Evolutionary conservation across 92 coral and sea anemone species (phyloP), one percentile per base, ranked within the genome.

Genomic region (Porites divaricata): DNA sequence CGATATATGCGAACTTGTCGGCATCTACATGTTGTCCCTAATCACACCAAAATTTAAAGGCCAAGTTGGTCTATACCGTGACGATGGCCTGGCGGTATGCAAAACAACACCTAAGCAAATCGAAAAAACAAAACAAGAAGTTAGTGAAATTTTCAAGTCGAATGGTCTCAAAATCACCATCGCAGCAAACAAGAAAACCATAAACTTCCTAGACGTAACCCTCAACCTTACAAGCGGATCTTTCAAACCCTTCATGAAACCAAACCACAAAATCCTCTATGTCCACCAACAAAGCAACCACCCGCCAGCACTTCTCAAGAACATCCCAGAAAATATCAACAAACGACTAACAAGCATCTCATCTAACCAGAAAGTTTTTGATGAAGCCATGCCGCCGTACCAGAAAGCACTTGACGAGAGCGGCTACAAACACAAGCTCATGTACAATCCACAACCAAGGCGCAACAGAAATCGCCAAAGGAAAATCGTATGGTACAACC

Each of bases 251-350:
- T 82, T 24, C 79, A 82, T 57, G 70, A 82, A 82, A 26, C 79
- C 86, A 2, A 82, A 59, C 65, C 71, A 82, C 71, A 82, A 70
- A 52, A 9, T 82, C 13, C n/a, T 72, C 6, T 70, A 82, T 72
- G 78, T 82, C 75, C 78, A 82, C 57, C 75, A 35, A n/a, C 86
- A 82, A 2, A 70, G 79, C 28, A 82, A 82, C n/a, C 86, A 82
- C 35, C 69, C 70, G 51, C 86, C 86, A 6, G 52, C 77, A 22
- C 52, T 81, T 56, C 77, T 81, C 15, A 81, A 81, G 8, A 81
- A 68, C 77, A 68, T 81, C 52, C 76, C 77, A 4, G 7, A 19
- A 21, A 66, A 66, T 45, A 21, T 66, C 28, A 66, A 66, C 26
- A 66, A 66, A 23, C 21, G 70, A 21, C 28, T n/a, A 2, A 21